Base-by-base conservation (phyloP, 2,113 vertebrate species). In the Alexandromys fortis region DNA sequence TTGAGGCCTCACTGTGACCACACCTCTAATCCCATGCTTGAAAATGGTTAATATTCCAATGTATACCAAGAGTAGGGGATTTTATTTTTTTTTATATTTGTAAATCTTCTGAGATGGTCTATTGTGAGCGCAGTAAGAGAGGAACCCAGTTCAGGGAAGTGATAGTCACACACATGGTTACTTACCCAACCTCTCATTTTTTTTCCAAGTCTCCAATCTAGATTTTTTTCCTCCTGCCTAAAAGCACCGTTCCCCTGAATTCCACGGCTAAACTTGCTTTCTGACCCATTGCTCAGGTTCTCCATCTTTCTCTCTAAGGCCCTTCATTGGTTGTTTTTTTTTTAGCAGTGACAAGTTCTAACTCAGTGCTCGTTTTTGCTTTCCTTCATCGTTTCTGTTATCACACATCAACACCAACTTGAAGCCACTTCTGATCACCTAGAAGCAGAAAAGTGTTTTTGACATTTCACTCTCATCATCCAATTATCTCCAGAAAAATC, bases 371-470 rank as follows among this genome's bases (percentile, higher is more conserved):
- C 90, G 72, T 70, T 97, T 97, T 97, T 83, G 47, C 38, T 79
- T 89, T 96, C 89, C 58, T 90, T 88, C 16, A 12, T 72, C 45
- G 38, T 58, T 75, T 75, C 5, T 94, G 92, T 87, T 85, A 38
- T 83, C 65, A 87, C 19, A 65, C 38, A 75, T 76, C 75, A 85
- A 67, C 90, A 45, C n/a, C 61, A 96, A 52, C 55, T 70, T 91
- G 68, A 95, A 70, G 90, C 93, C 52, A n/a, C 86, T 75, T 86
- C 47, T 30, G 77, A 92, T 88, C 7, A 85, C 14, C 12, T 89
- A 16, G 49, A 91, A 89, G 92, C 58, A 96, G 63, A 87, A 96
- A 96, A 96, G 92, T 96, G 7, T 79, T 81, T 77, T 38, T 92
- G 61, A 82, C 3, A 68, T 96, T 92, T 89, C 13, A 83, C 14